Evolutionary conservation across 2,888 invertebrate genomes (phyloP).

Genomic region (Mystacides longicornis): DNA sequence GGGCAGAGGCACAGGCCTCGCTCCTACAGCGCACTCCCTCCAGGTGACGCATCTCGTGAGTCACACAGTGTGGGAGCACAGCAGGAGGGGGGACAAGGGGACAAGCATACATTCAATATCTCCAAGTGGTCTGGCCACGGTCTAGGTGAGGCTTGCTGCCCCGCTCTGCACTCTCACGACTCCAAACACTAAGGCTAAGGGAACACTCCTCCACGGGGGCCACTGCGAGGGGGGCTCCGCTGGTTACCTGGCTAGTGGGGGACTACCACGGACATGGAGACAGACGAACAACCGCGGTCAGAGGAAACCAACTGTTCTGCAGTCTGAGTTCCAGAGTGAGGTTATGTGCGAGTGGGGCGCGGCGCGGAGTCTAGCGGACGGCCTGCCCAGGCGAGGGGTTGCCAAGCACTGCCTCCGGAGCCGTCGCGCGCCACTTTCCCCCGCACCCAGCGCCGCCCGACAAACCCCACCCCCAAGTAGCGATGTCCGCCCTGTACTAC

Average conservation of each 20-base stretch:
- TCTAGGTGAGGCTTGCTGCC: too few species aligned
- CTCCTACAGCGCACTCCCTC: not conserved
- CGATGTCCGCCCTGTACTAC: not conserved
- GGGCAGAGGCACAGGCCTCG: not conserved
- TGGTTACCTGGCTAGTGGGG: too few species aligned
- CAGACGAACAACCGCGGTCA: too few species aligned
- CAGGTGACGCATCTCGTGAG: not conserved
- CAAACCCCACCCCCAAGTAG: not conserved
- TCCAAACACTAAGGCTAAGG: too few species aligned
- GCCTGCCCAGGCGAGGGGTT: constrained; percentile 20
- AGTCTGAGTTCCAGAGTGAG: constrained; percentile 18
- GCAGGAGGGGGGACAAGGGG: too few species aligned
- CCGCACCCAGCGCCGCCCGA: not conserved
- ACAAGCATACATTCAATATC: too few species aligned
- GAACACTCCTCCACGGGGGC: too few species aligned
- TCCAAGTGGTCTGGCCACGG: too few species aligned
- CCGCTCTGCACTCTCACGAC: too few species aligned
- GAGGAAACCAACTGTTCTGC: too few species aligned
- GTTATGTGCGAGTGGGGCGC: constrained; percentile 8
- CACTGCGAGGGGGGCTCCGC: too few species aligned
- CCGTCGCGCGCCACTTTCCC: constrained; percentile 8
- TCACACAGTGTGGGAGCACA: not conserved
- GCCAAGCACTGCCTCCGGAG: constrained; percentile 20
- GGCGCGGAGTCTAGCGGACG: constrained; percentile 11
- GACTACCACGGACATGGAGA: too few species aligned